Base-by-base conservation (phyloP, 2,113 vertebrate genomes). In the Thinocorus orbignyianus region DNA sequence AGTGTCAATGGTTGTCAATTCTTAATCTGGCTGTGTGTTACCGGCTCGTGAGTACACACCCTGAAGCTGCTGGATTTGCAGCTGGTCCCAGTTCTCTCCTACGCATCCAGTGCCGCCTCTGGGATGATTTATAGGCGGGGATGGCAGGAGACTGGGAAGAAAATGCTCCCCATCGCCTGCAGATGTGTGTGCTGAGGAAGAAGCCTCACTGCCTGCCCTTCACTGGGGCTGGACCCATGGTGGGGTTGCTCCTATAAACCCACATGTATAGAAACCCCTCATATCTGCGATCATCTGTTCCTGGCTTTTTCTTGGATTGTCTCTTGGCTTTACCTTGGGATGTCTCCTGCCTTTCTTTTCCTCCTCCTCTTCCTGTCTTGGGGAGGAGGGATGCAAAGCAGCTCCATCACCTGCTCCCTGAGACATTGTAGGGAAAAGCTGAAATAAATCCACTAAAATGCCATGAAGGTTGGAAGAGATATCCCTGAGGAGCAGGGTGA, bases 71-170 rank as follows among this genome's bases (percentile, higher is more conserved):
- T 33, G 71, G 46, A 48, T 51, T 48, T 25, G 23, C 44, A 61
- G 54, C 37, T 30, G 11, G 5, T 17, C 39, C 37, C 51, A 11
- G 30, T 31, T 71, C 51, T 62, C 11, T 35, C 41, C 57, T 44
- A 31, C 7, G 11, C 1, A 1, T 49, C 81, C 85, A 26, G 3
- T 26, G 60, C 39, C 4, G 2, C 22, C 37, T 35, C 65, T 0
- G 2, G 6, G 57, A 72, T 51, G 42, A 60, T 82, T 89, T 86
- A 80, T 18, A 25, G 72, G 5, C 6, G 7, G 58, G 3, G 54
- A 30, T 31, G 16, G 17, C 26, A 14, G 51, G 60, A 68, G 44
- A 25, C 24, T 0, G 8, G 52, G 37, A 1, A 8, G 71, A 39
- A 65, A 44, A 44, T 0, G 0, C 1, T 4, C 33, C 39, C 51